These are phyloP conservation scores for Thunnus albacares DNA, from an alignment of 2,797 vertebrate genomes.

Conservation along the genomic window DNA sequence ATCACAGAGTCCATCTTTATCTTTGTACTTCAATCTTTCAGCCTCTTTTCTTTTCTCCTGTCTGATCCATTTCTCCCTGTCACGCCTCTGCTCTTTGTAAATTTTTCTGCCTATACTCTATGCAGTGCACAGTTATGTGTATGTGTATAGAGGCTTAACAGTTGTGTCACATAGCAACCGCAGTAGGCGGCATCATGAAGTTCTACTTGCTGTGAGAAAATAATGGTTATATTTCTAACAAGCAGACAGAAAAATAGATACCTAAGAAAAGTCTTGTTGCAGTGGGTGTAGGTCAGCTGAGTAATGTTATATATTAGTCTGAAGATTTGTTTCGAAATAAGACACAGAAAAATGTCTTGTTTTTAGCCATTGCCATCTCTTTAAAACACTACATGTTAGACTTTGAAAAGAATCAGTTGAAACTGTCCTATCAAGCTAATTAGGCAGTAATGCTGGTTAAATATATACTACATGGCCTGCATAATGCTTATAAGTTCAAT, in stretches of 20 bases:
- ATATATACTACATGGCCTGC: no score
- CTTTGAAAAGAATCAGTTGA: not conserved
- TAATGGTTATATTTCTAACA: conserved; percentile 35
- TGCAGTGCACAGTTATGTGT: not conserved
- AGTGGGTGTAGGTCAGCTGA: conserved; percentile 43
- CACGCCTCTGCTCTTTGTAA: conserved; percentile 25
- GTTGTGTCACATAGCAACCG: conserved; percentile 51
- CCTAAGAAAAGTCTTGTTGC: conserved; percentile 40
- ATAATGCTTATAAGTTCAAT: no score
- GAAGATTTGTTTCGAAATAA: conserved; percentile 27
- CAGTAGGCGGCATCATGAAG: conserved; percentile 16
- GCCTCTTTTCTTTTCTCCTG: conserved; percentile 6
- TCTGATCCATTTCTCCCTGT: conserved; percentile 29
- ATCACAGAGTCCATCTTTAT: conserved; percentile 15
- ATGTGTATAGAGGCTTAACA: conserved; percentile 25
- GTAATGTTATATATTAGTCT: conserved; percentile 32
- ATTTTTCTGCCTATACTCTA: not conserved
- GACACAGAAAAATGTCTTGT: not conserved
- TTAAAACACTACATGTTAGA: not conserved
- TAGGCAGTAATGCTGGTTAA: not conserved
- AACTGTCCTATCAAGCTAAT: not conserved
- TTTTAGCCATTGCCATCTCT: not conserved
- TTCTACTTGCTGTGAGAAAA: conserved; percentile 32
- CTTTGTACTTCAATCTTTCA: conserved; percentile 31
- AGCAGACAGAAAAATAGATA: conserved; percentile 43